phyloP scores from a whole-genome alignment of 1,140 invertebrate species.

The Lordiphosa collinella region DNA sequence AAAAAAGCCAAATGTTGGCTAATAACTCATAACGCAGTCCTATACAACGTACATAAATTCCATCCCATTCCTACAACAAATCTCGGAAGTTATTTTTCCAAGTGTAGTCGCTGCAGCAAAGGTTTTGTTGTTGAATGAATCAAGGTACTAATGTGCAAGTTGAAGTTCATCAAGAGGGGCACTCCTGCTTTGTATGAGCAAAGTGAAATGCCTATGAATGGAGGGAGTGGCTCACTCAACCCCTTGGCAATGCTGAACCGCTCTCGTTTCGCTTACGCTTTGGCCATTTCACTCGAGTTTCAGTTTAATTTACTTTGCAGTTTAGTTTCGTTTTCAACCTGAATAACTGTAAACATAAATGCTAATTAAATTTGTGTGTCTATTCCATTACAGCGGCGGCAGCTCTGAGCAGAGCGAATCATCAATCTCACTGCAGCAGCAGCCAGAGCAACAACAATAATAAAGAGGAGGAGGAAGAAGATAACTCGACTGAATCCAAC shows the following conservation, averaged over 20 bases:
- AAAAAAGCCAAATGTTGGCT: no score
- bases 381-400: constrained; percentile 54
- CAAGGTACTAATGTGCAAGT: no score
- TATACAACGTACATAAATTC: no score
- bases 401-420: constrained; percentile 52
- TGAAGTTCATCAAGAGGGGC: no score
- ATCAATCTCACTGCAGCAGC: constrained; percentile 28
- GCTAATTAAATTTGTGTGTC: constrained; percentile 61
- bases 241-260: not conserved
- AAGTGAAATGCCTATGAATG: no score
- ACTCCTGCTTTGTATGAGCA: no score
- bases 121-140: no score
- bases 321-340: constrained; percentile 54
- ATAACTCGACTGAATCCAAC: constrained; percentile 52
- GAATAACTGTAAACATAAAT: constrained; percentile 66
- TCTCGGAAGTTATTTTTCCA: no score
- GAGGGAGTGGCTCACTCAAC: not conserved
- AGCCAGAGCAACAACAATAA: constrained; percentile 18
- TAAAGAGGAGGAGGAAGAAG: constrained; percentile 45
- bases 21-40: no score
- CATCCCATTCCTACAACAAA: no score
- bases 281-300: constrained; percentile 51
- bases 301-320: constrained; percentile 35
- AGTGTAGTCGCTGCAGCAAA: no score
- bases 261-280: not conserved